phyloP scores from a whole-genome alignment of 2,113 vertebrate genomes.

The Chaenogobius annularis region DNA sequence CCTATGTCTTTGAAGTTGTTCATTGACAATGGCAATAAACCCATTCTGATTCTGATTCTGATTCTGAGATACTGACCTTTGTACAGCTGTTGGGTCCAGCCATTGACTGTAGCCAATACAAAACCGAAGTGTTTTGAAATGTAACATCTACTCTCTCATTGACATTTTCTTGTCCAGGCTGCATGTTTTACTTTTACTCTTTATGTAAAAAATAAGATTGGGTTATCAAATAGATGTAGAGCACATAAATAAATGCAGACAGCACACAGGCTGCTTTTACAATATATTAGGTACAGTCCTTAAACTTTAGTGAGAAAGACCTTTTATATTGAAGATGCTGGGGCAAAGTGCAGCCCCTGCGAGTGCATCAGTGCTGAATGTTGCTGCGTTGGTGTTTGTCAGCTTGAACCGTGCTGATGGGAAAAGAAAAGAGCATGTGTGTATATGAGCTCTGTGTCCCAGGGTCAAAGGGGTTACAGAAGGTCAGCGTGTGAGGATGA shows the following conservation, averaged over 20 bases:
- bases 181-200: conserved; percentile 39
- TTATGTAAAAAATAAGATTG: conserved; percentile 37
- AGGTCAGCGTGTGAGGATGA: conserved; percentile 18
- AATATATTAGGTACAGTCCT: too few relatives aligned
- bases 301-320: too few relatives aligned
- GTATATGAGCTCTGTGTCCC: neutral
- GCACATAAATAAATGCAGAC: too few relatives aligned
- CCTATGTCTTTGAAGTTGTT: too few relatives aligned
- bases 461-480: conserved; percentile 24
- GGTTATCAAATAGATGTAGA: conserved; percentile 23
- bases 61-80: too few relatives aligned
- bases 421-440: neutral
- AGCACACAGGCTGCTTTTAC: too few relatives aligned
- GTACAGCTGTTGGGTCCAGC: too few relatives aligned
- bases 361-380: neutral
- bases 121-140: neutral
- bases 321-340: neutral
- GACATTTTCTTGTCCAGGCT: neutral
- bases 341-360: too few relatives aligned
- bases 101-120: too few relatives aligned
- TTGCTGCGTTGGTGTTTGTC: neutral
- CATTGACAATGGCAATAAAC: too few relatives aligned
- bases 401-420: neutral
- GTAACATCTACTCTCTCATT: neutral
- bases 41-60: too few relatives aligned